Conservation (phyloP, 2,113 vertebrate species). For the Rhodinocichla rosea region DNA sequence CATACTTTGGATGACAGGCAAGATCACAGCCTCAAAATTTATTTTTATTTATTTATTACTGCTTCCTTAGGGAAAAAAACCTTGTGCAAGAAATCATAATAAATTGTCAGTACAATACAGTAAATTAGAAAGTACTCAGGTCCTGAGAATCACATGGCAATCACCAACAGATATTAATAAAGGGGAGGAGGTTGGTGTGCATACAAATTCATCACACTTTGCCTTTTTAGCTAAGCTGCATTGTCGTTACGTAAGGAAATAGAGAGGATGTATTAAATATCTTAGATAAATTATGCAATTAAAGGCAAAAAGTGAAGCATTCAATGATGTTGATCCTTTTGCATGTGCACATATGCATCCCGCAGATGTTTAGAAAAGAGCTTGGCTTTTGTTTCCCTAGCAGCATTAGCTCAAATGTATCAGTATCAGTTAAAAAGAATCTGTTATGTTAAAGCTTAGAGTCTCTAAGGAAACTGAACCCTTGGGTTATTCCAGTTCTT, state of each 20-base stretch:
- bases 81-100: not conserved
- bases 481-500: constrained; percentile 7
- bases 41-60: not conserved
- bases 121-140: not conserved
- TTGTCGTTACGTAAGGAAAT: not conserved
- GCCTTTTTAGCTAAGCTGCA: not conserved
- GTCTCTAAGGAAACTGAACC: not conserved
- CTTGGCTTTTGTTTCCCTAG: not conserved
- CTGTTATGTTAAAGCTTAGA: not conserved
- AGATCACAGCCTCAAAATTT: not conserved
- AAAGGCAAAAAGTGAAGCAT: not conserved
- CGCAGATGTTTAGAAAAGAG: not conserved
- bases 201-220: not conserved
- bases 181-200: not conserved
- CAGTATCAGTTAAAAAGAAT: not conserved
- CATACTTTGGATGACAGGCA: not conserved
- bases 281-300: not conserved
- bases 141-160: not conserved
- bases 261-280: not conserved
- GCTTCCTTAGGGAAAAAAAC: not conserved
- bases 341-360: not conserved
- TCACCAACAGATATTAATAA: not conserved
- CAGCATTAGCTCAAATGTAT: not conserved
- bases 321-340: not conserved
- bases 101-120: not conserved